These are phyloP conservation scores for Hypselothyrea guttata DNA, from an alignment of 2,888 invertebrate species.

Conservation along the genomic window DNA sequence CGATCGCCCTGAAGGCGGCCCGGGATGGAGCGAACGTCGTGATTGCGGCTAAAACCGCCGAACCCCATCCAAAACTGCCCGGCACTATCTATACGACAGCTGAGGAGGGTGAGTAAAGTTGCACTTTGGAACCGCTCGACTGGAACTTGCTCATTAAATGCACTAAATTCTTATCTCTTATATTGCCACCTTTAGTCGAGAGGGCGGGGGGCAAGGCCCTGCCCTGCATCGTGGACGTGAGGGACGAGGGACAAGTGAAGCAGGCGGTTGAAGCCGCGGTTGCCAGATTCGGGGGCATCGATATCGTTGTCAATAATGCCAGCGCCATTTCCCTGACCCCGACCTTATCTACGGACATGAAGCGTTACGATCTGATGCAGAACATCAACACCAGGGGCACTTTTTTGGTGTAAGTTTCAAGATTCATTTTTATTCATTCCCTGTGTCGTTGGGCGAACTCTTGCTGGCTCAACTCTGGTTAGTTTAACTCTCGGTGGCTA, in stretches of 20 bases:
- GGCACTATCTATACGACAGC: slow-evolving; percentile 94
- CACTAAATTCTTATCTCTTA: slow-evolving; percentile 19
- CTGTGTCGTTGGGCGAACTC: too few relatives aligned
- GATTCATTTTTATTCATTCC: too few relatives aligned
- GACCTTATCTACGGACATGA: slow-evolving; percentile 94
- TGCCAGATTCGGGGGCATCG: slow-evolving; percentile 94
- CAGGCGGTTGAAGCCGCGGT: slow-evolving; percentile 87
- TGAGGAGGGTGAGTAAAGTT: slow-evolving; percentile 86
- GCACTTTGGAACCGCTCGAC: too few relatives aligned
- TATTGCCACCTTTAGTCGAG: slow-evolving; percentile 85
- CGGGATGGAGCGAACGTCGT: slow-evolving; percentile 93
- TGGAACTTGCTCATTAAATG: slow-evolving; percentile 28
- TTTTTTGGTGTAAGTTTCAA: slow-evolving; percentile 90
- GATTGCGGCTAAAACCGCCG: slow-evolving; percentile 93
- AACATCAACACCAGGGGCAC: slow-evolving; percentile 96
- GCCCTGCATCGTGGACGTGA: slow-evolving; percentile 91
- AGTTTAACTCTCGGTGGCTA: too few relatives aligned
- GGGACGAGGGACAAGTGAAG: slow-evolving; percentile 88
- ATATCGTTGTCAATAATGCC: slow-evolving; percentile 97
- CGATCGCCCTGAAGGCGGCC: slow-evolving; percentile 95
- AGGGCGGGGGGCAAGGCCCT: slow-evolving; percentile 90
- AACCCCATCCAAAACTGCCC: slow-evolving; percentile 85
- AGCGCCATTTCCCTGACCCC: slow-evolving; percentile 94
- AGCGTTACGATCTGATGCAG: slow-evolving; percentile 98
- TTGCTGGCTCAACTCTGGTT: too few relatives aligned